A percentile compares a stretch with the other conserved stretches of the same genome.
Conservation (phyloP, 2,113 vertebrate species). For the Zosterops japonicus region DNA sequence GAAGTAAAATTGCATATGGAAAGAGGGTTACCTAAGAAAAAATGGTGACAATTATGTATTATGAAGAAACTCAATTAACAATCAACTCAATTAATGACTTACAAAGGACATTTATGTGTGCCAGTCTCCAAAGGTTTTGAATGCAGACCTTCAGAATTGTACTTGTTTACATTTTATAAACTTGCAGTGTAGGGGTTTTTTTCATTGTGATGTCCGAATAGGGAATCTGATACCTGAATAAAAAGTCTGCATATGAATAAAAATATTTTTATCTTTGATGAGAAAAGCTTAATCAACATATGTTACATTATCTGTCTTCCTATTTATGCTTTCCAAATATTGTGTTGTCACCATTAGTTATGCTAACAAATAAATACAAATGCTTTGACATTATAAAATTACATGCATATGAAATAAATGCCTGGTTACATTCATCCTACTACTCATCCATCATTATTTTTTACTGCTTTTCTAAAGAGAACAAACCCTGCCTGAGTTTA, state of each 20-base stretch:
- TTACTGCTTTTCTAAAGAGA: neutral
- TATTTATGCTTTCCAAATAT: neutral
- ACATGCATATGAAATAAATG: neutral
- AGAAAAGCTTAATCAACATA: neutral
- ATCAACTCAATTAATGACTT: neutral
- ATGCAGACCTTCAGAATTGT: neutral
- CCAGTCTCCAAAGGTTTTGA: neutral
- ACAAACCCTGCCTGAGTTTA: neutral
- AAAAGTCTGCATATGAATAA: neutral
- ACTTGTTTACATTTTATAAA: neutral
- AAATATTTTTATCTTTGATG: neutral
- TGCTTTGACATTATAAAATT: neutral
- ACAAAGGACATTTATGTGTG: neutral
- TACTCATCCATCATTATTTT: neutral
- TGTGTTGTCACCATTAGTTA: neutral
- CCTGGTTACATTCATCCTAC: neutral
- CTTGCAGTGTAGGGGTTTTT: neutral
- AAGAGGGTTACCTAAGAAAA: neutral
- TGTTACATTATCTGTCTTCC: neutral
- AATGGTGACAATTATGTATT: neutral
- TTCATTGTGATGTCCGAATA: neutral
- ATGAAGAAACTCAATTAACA: neutral
- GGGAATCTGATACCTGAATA: neutral
- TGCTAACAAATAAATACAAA: neutral
- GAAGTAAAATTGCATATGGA: neutral